Evolutionary conservation across 2,888 invertebrate species (phyloP).

Genomic region (Sisyra nigra): DNA sequence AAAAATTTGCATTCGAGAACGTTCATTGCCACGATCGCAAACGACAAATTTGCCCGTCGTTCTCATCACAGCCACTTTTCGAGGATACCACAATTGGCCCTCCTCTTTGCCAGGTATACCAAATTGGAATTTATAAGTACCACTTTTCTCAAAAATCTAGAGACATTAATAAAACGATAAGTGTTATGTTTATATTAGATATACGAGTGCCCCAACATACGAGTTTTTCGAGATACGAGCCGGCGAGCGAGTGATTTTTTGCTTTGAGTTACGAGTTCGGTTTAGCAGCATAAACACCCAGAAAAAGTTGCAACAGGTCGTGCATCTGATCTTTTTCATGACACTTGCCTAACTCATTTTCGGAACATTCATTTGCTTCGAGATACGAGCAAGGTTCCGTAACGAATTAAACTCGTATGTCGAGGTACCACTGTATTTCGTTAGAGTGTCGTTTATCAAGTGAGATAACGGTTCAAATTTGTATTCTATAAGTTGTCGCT

Average conservation of each 20-base stretch:
- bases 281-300: too few species aligned
- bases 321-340: too few species aligned
- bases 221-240: not conserved
- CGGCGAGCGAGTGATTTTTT: not conserved
- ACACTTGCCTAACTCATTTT: too few species aligned
- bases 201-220: not conserved
- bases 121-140: slow-evolving; percentile 85
- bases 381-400: too few species aligned
- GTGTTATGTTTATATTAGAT: not conserved
- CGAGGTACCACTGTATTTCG: too few species aligned
- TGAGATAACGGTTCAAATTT: too few species aligned
- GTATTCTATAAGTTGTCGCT: too few species aligned
- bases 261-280: too few species aligned
- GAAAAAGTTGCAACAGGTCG: too few species aligned
- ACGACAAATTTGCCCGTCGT: slow-evolving; percentile 86
- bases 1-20: slow-evolving; percentile 95
- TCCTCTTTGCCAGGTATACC: slow-evolving; percentile 91
- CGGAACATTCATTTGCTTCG: too few species aligned
- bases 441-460: too few species aligned
- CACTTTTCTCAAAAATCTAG: slow-evolving; percentile 85
- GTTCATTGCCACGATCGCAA: slow-evolving; percentile 91
- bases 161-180: not conserved
- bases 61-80: slow-evolving; percentile 86
- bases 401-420: too few species aligned
- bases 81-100: slow-evolving; percentile 92